These are phyloP conservation scores for Argentina silus DNA, from an alignment of 2,797 vertebrate genomes.

Conservation along the genomic window DNA sequence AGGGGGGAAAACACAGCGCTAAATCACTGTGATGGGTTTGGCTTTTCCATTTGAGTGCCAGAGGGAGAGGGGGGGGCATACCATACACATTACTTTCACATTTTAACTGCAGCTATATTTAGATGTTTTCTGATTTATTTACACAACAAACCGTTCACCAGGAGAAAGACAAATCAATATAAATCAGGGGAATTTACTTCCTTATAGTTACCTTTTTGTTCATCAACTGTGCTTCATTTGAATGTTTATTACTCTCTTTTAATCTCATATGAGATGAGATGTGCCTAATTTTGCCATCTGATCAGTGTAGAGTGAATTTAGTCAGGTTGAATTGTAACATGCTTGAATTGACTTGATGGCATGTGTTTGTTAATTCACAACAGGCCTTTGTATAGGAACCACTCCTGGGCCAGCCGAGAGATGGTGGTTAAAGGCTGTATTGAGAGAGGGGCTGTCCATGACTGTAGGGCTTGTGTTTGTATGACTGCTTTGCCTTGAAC, in stretches of 20 bases:
- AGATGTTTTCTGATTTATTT: too few relatives aligned
- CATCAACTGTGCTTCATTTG: too few relatives aligned
- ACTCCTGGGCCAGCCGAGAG: neutral
- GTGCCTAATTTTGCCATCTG: neutral
- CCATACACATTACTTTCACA: neutral
- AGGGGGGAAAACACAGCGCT: neutral
- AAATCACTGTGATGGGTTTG: conserved; percentile 11
- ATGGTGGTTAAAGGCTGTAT: neutral
- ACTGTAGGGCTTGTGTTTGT: neutral
- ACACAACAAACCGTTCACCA: too few relatives aligned
- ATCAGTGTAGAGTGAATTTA: too few relatives aligned
- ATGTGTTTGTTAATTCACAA: neutral
- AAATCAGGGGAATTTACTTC: too few relatives aligned
- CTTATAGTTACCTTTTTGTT: too few relatives aligned
- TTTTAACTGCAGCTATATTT: too few relatives aligned
- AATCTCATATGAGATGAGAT: neutral
- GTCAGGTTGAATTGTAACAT: too few relatives aligned
- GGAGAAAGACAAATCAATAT: too few relatives aligned
- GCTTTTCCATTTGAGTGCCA: conserved; percentile 3
- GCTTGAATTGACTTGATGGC: too few relatives aligned
- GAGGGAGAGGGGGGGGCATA: neutral
- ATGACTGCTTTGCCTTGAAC: neutral
- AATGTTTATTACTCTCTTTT: neutral
- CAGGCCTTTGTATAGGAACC: neutral
- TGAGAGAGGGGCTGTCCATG: neutral